Evolutionary conservation across 2,113 vertebrate species (phyloP), one percentile per base, ranked within the genome.

Genomic region (Phylloscopus whistleri): DNA sequence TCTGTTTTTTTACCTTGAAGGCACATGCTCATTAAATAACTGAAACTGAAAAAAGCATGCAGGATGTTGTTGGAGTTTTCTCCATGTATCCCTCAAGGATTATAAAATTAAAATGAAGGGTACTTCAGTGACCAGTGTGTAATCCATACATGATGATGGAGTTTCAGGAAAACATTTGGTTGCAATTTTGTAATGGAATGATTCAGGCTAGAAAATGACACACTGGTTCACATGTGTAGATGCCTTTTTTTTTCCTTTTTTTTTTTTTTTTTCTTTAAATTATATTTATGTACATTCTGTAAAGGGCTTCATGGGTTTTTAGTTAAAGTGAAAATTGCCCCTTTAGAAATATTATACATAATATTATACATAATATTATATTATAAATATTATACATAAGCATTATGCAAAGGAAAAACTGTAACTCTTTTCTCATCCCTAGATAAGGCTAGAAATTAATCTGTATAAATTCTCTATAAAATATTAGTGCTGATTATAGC

Each of bases 121-220:
- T 95, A 49, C 27, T 83, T 94, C 49, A 63, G 28, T 83, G 82
- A 66, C 79, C 64, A 70, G 33, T 43, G 16, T 94, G 39, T 86
- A 94, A 94, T 87, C 70, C 60, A 43, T 70, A 55, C 41, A 48
- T 76, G 81, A 76, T 95, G 39, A 73, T 16, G 28, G 80, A 92
- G 64, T 60, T 97, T 96, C 53, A 53, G 33, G 76, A 90, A 84
- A 81, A 73, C 58, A 66, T 86, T 87, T 94, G 70, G 33, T 89
- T 92, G 31, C 58, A 82, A n/a, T 87, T 92, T 88, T 85, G 41
- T 81, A 80, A 69, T 79, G 76, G 35, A 90, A 83, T 94, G 73
- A 67, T 94, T 89, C 60, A 73, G 89, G 91, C 67, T 86, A 82
- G 84, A 94, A 97, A 96, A 96, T 93, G 51, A 85, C 74, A 26